Base-by-base conservation (phyloP, 1,140 invertebrate genomes). In the Rhopalosiphum padi region DNA sequence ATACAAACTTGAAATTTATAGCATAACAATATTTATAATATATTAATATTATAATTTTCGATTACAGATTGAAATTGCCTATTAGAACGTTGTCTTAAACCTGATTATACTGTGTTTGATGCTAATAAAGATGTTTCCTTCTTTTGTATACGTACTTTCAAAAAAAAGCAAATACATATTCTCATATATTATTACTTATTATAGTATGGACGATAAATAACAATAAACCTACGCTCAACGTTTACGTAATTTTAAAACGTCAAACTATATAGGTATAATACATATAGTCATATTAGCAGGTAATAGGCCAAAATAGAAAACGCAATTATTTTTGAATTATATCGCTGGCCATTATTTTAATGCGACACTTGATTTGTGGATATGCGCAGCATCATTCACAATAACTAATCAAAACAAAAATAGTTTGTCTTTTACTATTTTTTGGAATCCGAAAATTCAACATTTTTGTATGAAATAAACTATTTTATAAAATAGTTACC, bases 381-480 rank as follows among this genome's bases (percentile, higher is more conserved):
- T n/a, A 77, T n/a, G 30, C n/a, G 60, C 60, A 77, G 30, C 60
- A 77, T 77, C 60, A 77, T 77, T 77, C n/a, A n/a, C 5, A 77
- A 77, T 77, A 77, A 77, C 60, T 77, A 77, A 77, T 77, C 60
- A 77, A 77, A 77, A 77, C 11, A n/a, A n/a, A 77, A n/a, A 77
- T 77, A 77, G 15, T n/a, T 77, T 25, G 23, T 60, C 41, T 41
- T 37, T 41, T 41, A 41, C 9, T 68, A 2, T 15, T 77, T 77
- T n/a, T 68, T 30, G 30, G 30, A 4, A n/a, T 30, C 60, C 9
- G 9, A 3, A 30, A 30, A 30, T 77, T 35, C 15, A 77, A 77
- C 1, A 68, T 35, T 77, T n/a, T 77, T 5, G 4, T 68, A 68
- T 30, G 25, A 30, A 68, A 11, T 68, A 68, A 9, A 68, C 60